Base-by-base conservation (phyloP, 2,888 invertebrate species). In the Marronus borbonicus region DNA sequence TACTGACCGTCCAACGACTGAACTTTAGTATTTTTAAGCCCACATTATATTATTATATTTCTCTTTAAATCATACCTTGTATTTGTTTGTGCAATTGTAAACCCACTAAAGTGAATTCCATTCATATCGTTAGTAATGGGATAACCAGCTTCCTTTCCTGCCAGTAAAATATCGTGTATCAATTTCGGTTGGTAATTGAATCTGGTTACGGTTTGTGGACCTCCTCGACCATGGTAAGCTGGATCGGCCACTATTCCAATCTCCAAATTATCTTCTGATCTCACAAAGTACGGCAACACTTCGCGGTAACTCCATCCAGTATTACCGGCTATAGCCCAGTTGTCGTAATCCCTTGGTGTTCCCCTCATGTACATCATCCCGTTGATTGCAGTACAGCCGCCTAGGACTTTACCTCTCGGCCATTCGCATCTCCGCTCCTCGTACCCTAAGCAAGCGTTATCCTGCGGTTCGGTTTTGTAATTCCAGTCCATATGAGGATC, bases 361-460 rank as follows among this genome's bases (percentile, higher is more conserved):
- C 96, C 96, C 28, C 96, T 90, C 87, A 94, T 93, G 86, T 96
- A 96, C 92, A 94, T 95, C 96, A 96, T 96, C 0, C 95, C 95
- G 85, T 96, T 95, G 75, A 94, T 91, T 0, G 93, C 93, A 65
- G 92, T 91, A 82, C 91, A 92, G 0, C 95, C 96, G 4, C 95
- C 96, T 84, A 91, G 86, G 5, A 89, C 93, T 86, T 94, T 95
- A 1, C 93, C 95, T 76, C 94, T 90, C 0, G 93, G 92, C 94
- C 94, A 94, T 17, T 88, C 89, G 84, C 93, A 93, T 0, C 89
- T 87, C 3, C 91, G 90, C 0, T 90, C 91, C 0, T 89, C 89
- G 55, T 84, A 4, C 89, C 90, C 89, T 5, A 92, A 88, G 81
- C 94, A 94, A 0, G 93, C 93, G 58, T 88, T 88, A 52, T 88